Evolutionary conservation across 2,797 vertebrate species (phyloP).

Genomic region (Ibycter americanus): DNA sequence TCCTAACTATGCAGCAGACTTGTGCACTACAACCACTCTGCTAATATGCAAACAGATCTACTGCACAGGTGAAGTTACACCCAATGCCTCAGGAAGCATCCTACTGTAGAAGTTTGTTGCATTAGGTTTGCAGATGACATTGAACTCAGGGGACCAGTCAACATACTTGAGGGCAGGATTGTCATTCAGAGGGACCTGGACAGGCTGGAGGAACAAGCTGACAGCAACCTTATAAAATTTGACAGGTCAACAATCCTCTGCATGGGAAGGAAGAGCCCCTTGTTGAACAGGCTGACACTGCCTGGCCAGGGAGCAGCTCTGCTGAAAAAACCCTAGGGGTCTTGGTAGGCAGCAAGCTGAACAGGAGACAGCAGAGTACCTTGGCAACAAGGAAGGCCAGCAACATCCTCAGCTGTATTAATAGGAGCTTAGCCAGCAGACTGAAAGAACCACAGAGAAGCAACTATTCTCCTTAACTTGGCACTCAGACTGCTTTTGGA

Average conservation of each 20-base stretch:
- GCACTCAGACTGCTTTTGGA: not conserved
- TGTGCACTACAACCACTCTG: not conserved
- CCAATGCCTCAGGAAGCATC: not conserved
- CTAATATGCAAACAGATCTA: not conserved
- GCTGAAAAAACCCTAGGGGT: not conserved
- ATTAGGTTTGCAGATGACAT: not conserved
- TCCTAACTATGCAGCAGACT: not conserved
- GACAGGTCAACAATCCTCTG: not conserved
- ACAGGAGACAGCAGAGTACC: not conserved
- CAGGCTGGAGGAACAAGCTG: not conserved
- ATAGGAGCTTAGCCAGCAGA: not conserved
- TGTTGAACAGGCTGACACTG: not conserved
- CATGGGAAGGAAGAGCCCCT: not conserved
- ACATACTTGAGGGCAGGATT: not conserved
- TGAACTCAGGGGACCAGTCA: not conserved
- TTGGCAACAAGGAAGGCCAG: not conserved
- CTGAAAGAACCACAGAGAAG: not conserved
- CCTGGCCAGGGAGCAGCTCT: not conserved
- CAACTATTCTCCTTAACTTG: not conserved
- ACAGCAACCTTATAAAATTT: not conserved
- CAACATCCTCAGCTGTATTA: not conserved
- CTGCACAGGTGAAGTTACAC: not conserved
- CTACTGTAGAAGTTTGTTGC: not conserved
- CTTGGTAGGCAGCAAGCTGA: not conserved
- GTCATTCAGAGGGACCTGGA: not conserved